These are phyloP conservation scores for Parasteatoda lunata DNA, from an alignment of 2,888 invertebrate species.

Conservation along the genomic window DNA sequence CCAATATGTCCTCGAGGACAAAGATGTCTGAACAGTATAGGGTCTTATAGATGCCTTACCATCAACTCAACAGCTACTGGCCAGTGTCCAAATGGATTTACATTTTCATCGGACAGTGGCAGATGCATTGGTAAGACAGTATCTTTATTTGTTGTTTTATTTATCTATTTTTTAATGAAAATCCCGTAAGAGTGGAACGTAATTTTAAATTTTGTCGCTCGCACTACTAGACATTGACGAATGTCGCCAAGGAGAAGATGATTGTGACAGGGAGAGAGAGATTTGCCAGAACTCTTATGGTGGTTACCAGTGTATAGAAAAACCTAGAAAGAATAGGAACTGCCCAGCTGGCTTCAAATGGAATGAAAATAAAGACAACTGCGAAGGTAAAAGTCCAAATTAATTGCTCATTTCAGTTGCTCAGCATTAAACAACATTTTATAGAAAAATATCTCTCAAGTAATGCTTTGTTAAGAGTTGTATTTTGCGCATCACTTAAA, in stretches of 20 bases:
- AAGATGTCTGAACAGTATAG: slow-evolving; percentile 31
- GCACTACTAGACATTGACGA: slow-evolving; percentile 80
- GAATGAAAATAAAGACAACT: slow-evolving; percentile 72
- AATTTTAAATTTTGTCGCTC: neutral
- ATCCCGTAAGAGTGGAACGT: neutral
- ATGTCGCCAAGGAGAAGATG: slow-evolving; percentile 79
- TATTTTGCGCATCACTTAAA: no score
- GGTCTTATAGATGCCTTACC: slow-evolving; percentile 16
- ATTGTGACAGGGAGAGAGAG: slow-evolving; percentile 71
- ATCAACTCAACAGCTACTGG: neutral
- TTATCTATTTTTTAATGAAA: neutral
- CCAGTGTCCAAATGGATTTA: slow-evolving; percentile 68
- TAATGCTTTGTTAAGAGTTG: no score
- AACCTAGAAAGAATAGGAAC: slow-evolving; percentile 70
- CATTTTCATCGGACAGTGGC: slow-evolving; percentile 33
- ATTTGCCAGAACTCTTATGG: slow-evolving; percentile 72
- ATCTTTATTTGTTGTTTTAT: neutral
- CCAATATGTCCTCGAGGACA: slow-evolving; percentile 19
- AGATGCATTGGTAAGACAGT: slow-evolving; percentile 61
- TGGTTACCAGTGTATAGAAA: slow-evolving; percentile 75
- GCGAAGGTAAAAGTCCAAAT: slow-evolving; percentile 71
- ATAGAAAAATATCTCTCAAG: no score
- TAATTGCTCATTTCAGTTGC: no score
- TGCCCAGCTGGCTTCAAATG: slow-evolving; percentile 74
- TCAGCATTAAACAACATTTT: no score